Percentiles rank a stretch among this genome's conserved stretches.
Conservation (phyloP, 2,888 invertebrate genomes). For the Caenorhabditis sulstoni region DNA sequence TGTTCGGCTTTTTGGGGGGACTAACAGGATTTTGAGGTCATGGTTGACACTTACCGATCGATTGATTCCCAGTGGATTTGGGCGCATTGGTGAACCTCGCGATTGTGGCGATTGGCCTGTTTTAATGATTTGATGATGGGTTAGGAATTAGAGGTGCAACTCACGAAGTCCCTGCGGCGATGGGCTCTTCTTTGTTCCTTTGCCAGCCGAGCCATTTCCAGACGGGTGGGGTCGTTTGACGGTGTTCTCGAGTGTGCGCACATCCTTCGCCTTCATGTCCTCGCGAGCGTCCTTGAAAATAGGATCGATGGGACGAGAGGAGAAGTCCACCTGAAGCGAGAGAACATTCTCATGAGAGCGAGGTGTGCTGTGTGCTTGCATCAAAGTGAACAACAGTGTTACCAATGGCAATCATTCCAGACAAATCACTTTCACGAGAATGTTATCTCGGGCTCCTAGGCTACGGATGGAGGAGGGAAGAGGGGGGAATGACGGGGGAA, state of each 20-base stretch:
- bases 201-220: not conserved
- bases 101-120: slow-evolving; percentile 35
- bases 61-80: slow-evolving; percentile 46
- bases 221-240: slow-evolving; percentile 31
- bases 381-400: slow-evolving; percentile 53
- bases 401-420: slow-evolving; percentile 54
- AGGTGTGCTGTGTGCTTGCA: slow-evolving; percentile 53
- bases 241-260: slow-evolving; percentile 34
- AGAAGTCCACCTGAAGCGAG: slow-evolving; percentile 75
- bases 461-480: too few relatives aligned
- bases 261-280: slow-evolving; percentile 63
- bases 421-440: slow-evolving; percentile 52
- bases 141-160: not conserved
- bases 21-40: not conserved
- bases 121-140: too few relatives aligned
- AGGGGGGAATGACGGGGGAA: too few relatives aligned
- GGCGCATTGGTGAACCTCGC: slow-evolving; percentile 4
- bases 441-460: slow-evolving; percentile 38
- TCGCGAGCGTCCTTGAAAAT: slow-evolving; percentile 77
- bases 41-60: slow-evolving; percentile 49
- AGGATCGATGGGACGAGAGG: slow-evolving; percentile 76
- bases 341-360: slow-evolving; percentile 36
- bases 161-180: slow-evolving; percentile 41
- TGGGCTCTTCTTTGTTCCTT: slow-evolving; percentile 24
- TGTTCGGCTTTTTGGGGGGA: not conserved